Evolutionary conservation across 2,888 invertebrate genomes (phyloP).

Genomic region (Lasioglossum villosulum): DNA sequence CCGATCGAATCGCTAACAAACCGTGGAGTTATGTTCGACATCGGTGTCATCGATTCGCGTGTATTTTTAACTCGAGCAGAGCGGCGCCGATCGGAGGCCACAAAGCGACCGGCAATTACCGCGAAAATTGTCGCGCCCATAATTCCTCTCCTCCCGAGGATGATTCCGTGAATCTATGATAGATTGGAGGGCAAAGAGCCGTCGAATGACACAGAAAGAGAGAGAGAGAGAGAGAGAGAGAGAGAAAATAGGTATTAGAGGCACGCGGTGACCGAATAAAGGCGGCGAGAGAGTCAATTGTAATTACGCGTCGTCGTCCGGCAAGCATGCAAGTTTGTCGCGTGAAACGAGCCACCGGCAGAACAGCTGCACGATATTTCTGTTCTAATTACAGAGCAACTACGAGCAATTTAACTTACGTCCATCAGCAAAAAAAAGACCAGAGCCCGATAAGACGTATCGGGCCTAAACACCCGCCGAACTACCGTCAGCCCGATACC

Average conservation of each 20-base stretch:
- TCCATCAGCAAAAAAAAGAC: constrained; percentile 16
- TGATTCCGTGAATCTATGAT: not conserved
- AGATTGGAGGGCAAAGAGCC: not conserved
- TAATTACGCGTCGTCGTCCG: constrained; percentile 33
- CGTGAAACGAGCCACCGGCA: constrained; percentile 56
- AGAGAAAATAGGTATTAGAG: not conserved
- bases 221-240: not conserved
- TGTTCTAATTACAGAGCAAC: constrained; percentile 58
- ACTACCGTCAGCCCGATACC: not conserved
- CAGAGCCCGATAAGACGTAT: constrained; percentile 30
- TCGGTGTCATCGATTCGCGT: constrained; percentile 46
- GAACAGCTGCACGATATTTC: constrained; percentile 56
- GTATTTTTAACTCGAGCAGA: constrained; percentile 44
- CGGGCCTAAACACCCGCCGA: constrained; percentile 4
- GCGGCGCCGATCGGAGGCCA: not conserved
- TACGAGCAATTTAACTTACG: constrained; percentile 42
- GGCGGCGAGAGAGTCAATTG: constrained; percentile 15
- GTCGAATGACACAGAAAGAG: not conserved
- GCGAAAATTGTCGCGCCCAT: not conserved
- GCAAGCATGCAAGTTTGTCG: constrained; percentile 57
- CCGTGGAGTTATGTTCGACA: constrained; percentile 13
- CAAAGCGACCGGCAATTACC: constrained; percentile 10
- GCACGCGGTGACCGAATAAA: constrained; percentile 4
- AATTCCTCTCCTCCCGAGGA: not conserved
- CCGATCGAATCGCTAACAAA: constrained; percentile 36